Percentiles rank a stretch among this genome's conserved stretches.
Evolutionary conservation across 2,113 vertebrate species (phyloP).

Genomic region (Paramisgurnus dabryanus): DNA sequence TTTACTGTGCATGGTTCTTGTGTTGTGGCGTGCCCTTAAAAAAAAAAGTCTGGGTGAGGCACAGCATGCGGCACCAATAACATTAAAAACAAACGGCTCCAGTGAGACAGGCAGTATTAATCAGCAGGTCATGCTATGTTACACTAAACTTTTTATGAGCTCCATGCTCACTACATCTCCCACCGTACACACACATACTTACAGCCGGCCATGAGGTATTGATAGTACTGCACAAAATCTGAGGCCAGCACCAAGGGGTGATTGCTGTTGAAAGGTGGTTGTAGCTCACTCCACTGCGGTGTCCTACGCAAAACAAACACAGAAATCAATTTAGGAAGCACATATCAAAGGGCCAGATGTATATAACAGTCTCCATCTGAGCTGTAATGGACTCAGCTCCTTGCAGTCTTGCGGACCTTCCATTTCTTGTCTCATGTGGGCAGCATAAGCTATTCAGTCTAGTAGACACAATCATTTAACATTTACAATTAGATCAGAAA

Average conservation of each 20-base stretch:
- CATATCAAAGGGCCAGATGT: constrained; percentile 52
- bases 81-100: constrained; percentile 55
- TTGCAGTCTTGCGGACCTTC: constrained; percentile 12
- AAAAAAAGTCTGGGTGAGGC: constrained; percentile 29
- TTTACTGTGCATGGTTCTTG: constrained; percentile 7
- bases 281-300: constrained; percentile 96
- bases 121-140: constrained; percentile 50
- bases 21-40: constrained; percentile 19
- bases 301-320: constrained; percentile 79
- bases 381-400: constrained; percentile 52
- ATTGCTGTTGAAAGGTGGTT: constrained; percentile 94
- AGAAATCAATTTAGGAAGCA: constrained; percentile 45
- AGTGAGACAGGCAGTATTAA: constrained; percentile 53
- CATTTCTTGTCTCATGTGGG: constrained; percentile 34
- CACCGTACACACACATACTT: constrained; percentile 65
- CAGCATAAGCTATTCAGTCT: constrained; percentile 17
- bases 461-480: constrained; percentile 45
- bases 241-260: constrained; percentile 92
- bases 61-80: constrained; percentile 68
- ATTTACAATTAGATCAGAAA: constrained; percentile 44
- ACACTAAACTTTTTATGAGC: constrained; percentile 27
- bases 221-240: constrained; percentile 93
- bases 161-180: constrained; percentile 43
- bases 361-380: constrained; percentile 47
- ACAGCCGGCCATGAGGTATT: constrained; percentile 90